Base-by-base conservation (phyloP, 2,797 vertebrate species). In the Paguma larvata region DNA sequence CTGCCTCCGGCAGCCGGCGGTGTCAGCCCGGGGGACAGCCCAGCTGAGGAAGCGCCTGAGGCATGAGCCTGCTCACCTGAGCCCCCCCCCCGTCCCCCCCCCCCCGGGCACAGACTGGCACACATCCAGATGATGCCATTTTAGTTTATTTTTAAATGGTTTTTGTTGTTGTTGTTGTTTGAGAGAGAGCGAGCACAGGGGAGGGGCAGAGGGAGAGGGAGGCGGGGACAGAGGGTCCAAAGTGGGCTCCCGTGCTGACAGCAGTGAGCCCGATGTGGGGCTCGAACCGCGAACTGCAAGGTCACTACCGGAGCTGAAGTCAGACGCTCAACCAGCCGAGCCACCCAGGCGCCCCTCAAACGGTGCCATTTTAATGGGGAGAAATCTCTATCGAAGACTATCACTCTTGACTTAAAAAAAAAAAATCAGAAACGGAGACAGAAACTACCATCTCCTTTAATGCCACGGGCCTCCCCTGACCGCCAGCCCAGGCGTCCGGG, bases 401-500 rank as follows among this genome's bases (percentile, higher is more conserved):
- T 70, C 5, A 30, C 41, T 19, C 15, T 13, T 46, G 68, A 44
- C 89, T 56, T 16, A 46, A 30, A 75, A 73, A 44, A n/a, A 44
- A 46, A 84, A n/a, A 53, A 59, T 23, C 34, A 56, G 63, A 84
- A 51, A 68, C 15, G 32, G 56, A 34, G n/a, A 16, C 68, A 59
- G 59, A 44, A 63, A 56, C 30, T 0, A 0, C 59, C 21, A 7
- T 51, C 27, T 77, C 27, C 32, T 84, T 25, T 63, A 84, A 34
- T 32, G 62, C 53, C 1, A 1, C 0, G 41, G 53, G 32, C 9
- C 3, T 63, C 32, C 10, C 32, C 75, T 38, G 67, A 62, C 13
- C n/a, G 10, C 53, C 59, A 23, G 5, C 30, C 51, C 41, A 63
- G 12, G 14, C 0, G 0, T 38, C 14, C 23, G 2, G 21, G 68